Conservation (phyloP, 2,113 vertebrate genomes). For the Rallus limicola region DNA sequence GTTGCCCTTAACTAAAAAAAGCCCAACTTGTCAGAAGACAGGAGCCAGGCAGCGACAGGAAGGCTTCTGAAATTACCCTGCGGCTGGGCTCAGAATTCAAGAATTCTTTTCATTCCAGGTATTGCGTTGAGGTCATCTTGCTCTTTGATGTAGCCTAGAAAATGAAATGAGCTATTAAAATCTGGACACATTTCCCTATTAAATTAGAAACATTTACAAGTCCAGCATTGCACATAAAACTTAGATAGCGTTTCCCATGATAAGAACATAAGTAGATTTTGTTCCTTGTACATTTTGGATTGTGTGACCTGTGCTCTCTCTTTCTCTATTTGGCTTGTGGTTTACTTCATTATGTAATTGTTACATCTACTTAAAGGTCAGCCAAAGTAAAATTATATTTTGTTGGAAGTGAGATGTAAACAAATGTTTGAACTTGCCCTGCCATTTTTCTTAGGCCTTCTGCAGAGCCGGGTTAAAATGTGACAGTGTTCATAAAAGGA, state of each 20-base stretch:
- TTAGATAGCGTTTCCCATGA: slow-evolving; percentile 29
- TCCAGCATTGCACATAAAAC: background rate
- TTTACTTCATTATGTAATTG: slow-evolving; percentile 66
- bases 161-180: slow-evolving; percentile 45
- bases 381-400: slow-evolving; percentile 72
- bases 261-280: slow-evolving; percentile 61
- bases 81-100: background rate
- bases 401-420: slow-evolving; percentile 69
- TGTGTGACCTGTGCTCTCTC: slow-evolving; percentile 38
- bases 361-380: slow-evolving; percentile 68
- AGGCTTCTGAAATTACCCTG: background rate
- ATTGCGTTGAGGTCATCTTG: background rate
- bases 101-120: background rate
- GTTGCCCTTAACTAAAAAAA: background rate
- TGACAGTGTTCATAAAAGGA: slow-evolving; percentile 65
- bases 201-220: slow-evolving; percentile 43
- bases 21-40: background rate
- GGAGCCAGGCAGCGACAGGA: background rate
- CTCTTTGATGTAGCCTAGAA: slow-evolving; percentile 27
- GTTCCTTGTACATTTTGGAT: slow-evolving; percentile 42
- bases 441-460: slow-evolving; percentile 63
- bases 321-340: slow-evolving; percentile 65
- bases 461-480: slow-evolving; percentile 47
- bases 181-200: slow-evolving; percentile 7
- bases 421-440: slow-evolving; percentile 65